Percentiles rank a stretch among this genome's conserved stretches.
phyloP scores from a whole-genome alignment of 1,140 invertebrate species.

The Euglossa dilemma region DNA sequence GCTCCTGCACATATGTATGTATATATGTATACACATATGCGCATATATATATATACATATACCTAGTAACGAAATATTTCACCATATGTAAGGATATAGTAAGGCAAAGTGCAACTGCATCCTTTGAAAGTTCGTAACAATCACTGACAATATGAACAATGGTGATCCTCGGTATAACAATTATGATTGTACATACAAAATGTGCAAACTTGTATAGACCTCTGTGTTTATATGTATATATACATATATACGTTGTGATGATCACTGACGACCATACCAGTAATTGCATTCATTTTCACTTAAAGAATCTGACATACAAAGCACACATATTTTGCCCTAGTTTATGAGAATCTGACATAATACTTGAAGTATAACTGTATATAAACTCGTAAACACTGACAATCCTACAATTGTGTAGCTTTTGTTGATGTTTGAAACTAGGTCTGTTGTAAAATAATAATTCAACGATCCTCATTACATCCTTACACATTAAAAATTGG shows the following conservation, averaged over 20 bases:
- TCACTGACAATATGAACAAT: conserved; percentile 63
- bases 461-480: conserved; percentile 72
- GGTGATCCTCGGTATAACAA: conserved; percentile 54
- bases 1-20: conserved; percentile 75
- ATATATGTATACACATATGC: conserved; percentile 72
- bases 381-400: conserved; percentile 67
- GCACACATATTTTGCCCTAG: conserved; percentile 29
- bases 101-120: conserved; percentile 57
- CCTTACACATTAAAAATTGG: conserved; percentile 73
- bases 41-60: conserved; percentile 74
- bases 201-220: conserved; percentile 63
- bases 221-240: conserved; percentile 67
- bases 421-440: conserved; percentile 40
- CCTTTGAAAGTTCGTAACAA: conserved; percentile 44
- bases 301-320: conserved; percentile 45
- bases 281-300: conserved; percentile 33
- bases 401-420: conserved; percentile 58
- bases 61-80: conserved; percentile 76
- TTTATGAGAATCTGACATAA: conserved; percentile 51
- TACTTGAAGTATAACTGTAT: conserved; percentile 65
- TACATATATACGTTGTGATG: conserved; percentile 55
- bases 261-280: conserved; percentile 40
- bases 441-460: conserved; percentile 41
- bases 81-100: conserved; percentile 77
- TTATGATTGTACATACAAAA: conserved; percentile 65